Evolutionary conservation across 2,113 vertebrate genomes (phyloP), one percentile per base, ranked within the genome.

Genomic region (Nycticorax nycticorax): DNA sequence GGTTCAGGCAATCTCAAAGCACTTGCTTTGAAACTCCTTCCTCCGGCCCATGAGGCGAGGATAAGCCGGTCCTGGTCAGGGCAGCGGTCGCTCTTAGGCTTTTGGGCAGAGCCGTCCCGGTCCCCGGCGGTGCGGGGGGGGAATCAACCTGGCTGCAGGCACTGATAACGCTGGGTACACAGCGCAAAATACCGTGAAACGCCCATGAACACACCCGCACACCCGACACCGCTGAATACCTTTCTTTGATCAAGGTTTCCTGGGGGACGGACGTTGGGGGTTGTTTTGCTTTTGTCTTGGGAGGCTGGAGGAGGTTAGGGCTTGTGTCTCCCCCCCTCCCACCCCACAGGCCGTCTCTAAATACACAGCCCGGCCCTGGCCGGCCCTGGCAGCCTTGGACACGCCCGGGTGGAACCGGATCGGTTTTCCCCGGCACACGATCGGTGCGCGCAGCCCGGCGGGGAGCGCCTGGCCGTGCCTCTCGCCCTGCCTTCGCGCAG

Each of bases 161-260:
- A 6, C n/a, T 10, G 80, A 41, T 56, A 85, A 16, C 3, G 13
- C 35, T 30, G 87, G 37, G 22, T 27, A 60, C 23, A 2, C 1
- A 8, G 45, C 1, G 8, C 80, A 87, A 93, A 96, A 87, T 4
- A 35, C 43, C 57, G 15, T 82, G 81, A 96, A 76, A 94, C 5
- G 48, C 30, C 0, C 23, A 9, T 8, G 5, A 93, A 73, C 81
- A 72, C 84, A 74, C 12, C 7, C 22, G 6, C 28, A 37, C 55
- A 33, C 63, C 64, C 64, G 32, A 60, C 80, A 48, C 64, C 3
- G 5, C 30, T 3, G 48, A 88, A 73, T 82, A 76, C 62, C 45
- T 87, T 73, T 33, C 71, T 94, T 96, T 80, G 88, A 85, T 69
- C 66, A 12, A 66, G 28, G 57, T 83, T 97, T 78, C 93, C 92